Base-by-base conservation (phyloP, 2,113 vertebrate genomes). In the Reinhardtius hippoglossoides region DNA sequence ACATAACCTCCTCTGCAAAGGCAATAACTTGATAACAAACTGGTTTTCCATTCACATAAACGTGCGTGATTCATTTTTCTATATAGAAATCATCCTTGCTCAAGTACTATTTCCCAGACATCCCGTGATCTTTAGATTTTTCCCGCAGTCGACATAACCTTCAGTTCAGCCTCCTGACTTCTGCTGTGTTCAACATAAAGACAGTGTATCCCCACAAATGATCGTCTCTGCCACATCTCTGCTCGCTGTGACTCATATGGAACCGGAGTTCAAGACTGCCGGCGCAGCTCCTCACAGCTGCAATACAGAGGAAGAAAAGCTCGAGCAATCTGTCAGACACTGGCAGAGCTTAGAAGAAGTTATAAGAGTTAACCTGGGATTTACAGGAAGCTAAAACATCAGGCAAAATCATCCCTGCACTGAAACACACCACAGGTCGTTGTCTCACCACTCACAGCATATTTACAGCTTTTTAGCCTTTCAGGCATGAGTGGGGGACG, bases 231-330 rank as follows among this genome's bases (percentile, higher is more conserved):
- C 78, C 78, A 84, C 65, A 69, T 76, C 74, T 75, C 24, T 65
- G 55, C 63, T 78, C 84, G 67, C 35, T 65, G 74, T 87, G 85
- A 85, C 85, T 82, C 78, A 74, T 52, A 62, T 59, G 66, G 73
- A 83, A 67, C 63, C 52, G 68, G 69, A 82, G 88, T 77, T 48
- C 42, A 24, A 64, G 63, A 68, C 81, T 87, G 76, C 78, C 82
- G 85, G 86, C 83, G 15, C 65, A 66, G 74, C 58, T 85, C 64
- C 68, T 65, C 27, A 57, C 70, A 76, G 89, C 78, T 85, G 81
- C 82, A 85, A 88, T 78, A 86, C 16, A 35, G 80, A 74, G 68
- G 40, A 59, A 88, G 74, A 85, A 84, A 83, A 80, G 69, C 75
- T 66, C 72, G 79, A 85, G 67, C 42, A 61, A 70, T 66, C 57